Evolutionary conservation across 1,140 invertebrate species (phyloP).

Genomic region (Diachasmimorpha longicaudata): DNA sequence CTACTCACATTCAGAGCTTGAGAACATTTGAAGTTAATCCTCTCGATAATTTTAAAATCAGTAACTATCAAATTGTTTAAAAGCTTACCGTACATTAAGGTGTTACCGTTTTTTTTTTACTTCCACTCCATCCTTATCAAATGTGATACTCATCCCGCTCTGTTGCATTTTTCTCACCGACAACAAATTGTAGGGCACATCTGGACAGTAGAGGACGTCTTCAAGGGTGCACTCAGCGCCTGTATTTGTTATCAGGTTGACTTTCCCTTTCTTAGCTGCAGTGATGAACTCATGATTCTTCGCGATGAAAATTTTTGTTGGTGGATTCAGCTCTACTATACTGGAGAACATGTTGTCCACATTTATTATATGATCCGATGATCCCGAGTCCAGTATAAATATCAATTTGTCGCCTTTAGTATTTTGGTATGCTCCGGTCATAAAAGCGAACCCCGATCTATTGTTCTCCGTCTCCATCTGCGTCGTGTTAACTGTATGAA

Average conservation of each 20-base stretch:
- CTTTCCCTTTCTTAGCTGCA: slow-evolving; percentile 38
- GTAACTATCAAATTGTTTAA: slow-evolving; percentile 37
- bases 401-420: too few relatives aligned
- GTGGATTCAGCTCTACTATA: too few relatives aligned
- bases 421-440: too few relatives aligned
- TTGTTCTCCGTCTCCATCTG: too few relatives aligned
- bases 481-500: too few relatives aligned
- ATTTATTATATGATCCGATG: too few relatives aligned
- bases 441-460: too few relatives aligned
- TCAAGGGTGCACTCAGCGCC: slow-evolving; percentile 31
- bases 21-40: neutral
- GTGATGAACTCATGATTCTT: too few relatives aligned
- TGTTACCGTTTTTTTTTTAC: slow-evolving; percentile 36
- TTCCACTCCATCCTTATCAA: slow-evolving; percentile 38
- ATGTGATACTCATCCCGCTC: slow-evolving; percentile 38
- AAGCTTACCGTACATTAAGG: slow-evolving; percentile 39
- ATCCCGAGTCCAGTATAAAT: too few relatives aligned
- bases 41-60: slow-evolving; percentile 21
- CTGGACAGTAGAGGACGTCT: slow-evolving; percentile 34
- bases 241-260: slow-evolving; percentile 27
- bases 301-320: too few relatives aligned
- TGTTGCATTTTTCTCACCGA: slow-evolving; percentile 44
- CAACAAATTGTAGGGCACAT: slow-evolving; percentile 42
- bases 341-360: too few relatives aligned
- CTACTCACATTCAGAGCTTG: slow-evolving; percentile 23